Conservation (phyloP, 2,113 vertebrate species). For the Accipiter virgatus region DNA sequence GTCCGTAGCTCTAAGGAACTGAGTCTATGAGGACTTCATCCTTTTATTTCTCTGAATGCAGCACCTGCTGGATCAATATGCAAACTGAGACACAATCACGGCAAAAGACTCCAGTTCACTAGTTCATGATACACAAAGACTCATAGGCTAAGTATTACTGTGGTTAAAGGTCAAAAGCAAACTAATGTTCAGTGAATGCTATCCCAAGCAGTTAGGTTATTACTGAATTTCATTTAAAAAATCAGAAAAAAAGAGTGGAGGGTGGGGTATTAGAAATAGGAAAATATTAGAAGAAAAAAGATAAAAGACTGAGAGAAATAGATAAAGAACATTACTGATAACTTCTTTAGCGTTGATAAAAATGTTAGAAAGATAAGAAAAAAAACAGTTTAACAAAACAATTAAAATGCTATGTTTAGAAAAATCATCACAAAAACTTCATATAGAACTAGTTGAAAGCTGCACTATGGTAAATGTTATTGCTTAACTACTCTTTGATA, state of each 20-base stretch:
- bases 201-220: background rate
- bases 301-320: background rate
- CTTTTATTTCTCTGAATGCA: background rate
- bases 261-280: background rate
- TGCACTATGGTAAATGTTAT: background rate
- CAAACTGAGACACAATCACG: background rate
- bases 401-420: background rate
- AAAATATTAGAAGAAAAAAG: background rate
- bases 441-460: background rate
- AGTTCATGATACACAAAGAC: background rate
- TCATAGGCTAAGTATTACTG: background rate
- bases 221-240: background rate
- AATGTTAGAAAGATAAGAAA: background rate
- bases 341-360: background rate
- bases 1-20: background rate
- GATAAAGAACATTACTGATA: background rate
- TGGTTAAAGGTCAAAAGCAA: background rate
- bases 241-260: background rate
- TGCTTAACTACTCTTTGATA: background rate
- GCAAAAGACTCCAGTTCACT: background rate
- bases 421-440: background rate
- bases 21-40: background rate
- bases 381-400: background rate
- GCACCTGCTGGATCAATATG: background rate
- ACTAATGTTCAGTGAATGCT: background rate